Percentiles rank a stretch among this genome's conserved stretches.
Evolutionary conservation across 2,888 invertebrate species (phyloP).

Genomic region (Drosophila prostipennis): DNA sequence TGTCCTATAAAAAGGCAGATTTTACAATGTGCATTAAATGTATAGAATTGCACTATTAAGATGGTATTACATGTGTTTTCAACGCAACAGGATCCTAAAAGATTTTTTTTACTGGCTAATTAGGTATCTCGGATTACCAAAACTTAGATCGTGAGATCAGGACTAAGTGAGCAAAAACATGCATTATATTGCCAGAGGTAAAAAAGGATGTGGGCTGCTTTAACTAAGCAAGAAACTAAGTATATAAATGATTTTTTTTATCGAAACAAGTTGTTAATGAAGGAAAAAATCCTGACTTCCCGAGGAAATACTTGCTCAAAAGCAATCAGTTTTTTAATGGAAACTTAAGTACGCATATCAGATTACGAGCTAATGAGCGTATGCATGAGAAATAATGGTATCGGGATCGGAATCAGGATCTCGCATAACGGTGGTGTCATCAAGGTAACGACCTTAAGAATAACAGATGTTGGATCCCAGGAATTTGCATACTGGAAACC

Average conservation of each 20-base stretch:
- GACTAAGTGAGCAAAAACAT: no score
- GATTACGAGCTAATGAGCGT: conserved; percentile 26
- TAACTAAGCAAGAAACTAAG: not conserved
- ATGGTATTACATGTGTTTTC: not conserved
- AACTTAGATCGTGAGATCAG: conserved; percentile 12
- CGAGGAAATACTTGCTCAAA: conserved; percentile 28
- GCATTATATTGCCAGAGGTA: not conserved
- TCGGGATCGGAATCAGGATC: conserved; percentile 1
- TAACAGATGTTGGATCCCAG: conserved; percentile 30
- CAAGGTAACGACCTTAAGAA: conserved; percentile 38
- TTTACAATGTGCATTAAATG: conserved; percentile 8
- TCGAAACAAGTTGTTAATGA: conserved; percentile 16
- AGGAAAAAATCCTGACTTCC: conserved; percentile 30
- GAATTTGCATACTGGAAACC: conserved; percentile 38
- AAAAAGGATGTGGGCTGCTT: conserved; percentile 15
- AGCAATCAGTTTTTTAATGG: conserved; percentile 38
- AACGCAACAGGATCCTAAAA: conserved; percentile 7
- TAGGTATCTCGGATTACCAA: conserved; percentile 11
- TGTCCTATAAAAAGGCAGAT: not conserved
- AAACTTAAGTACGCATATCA: conserved; percentile 40
- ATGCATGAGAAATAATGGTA: conserved; percentile 21
- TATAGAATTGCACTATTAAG: not conserved
- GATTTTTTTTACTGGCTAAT: not conserved
- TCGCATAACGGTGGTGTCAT: conserved; percentile 34
- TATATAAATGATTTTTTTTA: not conserved